These are phyloP conservation scores for Chaetodon auriga DNA, from an alignment of 2,113 vertebrate species.

Conservation along the genomic window DNA sequence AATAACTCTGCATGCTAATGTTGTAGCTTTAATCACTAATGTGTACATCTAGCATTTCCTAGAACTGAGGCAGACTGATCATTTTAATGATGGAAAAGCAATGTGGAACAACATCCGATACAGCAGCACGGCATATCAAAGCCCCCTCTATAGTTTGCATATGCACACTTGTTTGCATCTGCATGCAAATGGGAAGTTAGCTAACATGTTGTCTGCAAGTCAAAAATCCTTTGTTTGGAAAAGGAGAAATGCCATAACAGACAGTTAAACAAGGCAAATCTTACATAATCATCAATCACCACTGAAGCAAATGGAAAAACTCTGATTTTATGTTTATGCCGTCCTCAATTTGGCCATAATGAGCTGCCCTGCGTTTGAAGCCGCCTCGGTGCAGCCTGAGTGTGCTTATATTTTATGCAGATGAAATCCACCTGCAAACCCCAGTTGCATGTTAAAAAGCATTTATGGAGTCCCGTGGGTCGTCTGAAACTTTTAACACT, in stretches of 20 bases:
- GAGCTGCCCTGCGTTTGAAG: conserved; percentile 18
- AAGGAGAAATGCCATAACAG: neutral
- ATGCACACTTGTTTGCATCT: conserved; percentile 12
- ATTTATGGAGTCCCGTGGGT: conserved; percentile 29
- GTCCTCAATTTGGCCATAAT: conserved; percentile 21
- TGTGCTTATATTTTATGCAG: conserved; percentile 36
- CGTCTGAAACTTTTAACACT: conserved; percentile 43
- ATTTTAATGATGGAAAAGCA: neutral
- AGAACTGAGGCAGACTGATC: neutral
- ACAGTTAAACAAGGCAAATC: neutral
- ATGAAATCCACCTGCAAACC: conserved; percentile 38
- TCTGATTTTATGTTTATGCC: neutral
- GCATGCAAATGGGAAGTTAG: conserved; percentile 15
- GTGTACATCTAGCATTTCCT: neutral
- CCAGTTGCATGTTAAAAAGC: conserved; percentile 42
- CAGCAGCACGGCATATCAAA: neutral
- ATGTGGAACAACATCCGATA: neutral
- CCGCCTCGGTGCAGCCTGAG: neutral
- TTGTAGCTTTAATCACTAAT: neutral
- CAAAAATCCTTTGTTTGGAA: neutral
- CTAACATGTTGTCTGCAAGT: conserved; percentile 20
- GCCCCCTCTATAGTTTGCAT: neutral
- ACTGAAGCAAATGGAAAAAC: neutral
- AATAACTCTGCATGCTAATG: neutral
- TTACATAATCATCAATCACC: neutral